These are phyloP conservation scores for Dynastes tityus DNA, from an alignment of 2,888 invertebrate genomes.

Conservation along the genomic window DNA sequence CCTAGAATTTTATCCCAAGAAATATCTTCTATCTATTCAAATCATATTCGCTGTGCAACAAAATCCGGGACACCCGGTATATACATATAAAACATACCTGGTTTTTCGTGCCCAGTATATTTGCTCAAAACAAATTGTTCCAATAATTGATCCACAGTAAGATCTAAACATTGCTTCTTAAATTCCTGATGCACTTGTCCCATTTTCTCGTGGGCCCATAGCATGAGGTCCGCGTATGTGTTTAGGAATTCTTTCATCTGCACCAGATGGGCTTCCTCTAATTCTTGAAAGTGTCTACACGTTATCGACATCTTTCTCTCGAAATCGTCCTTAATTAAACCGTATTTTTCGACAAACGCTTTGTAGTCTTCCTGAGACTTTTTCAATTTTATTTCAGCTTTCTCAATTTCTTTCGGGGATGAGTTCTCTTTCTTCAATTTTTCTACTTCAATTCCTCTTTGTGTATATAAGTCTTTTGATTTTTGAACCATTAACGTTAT, in stretches of 20 bases:
- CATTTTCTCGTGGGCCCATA: conserved; percentile 91
- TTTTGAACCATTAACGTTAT: conserved; percentile 91
- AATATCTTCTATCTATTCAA: no score
- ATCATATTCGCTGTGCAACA: no score
- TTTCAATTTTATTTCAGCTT: conserved; percentile 91
- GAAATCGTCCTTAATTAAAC: conserved; percentile 91
- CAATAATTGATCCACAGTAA: conserved; percentile 93
- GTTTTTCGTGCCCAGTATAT: conserved; percentile 94
- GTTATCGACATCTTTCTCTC: conserved; percentile 96
- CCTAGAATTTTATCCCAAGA: no score
- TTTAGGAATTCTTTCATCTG: conserved; percentile 97
- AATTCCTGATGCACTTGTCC: conserved; percentile 96
- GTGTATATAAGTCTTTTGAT: conserved; percentile 92
- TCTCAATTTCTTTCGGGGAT: conserved; percentile 93
- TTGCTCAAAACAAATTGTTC: conserved; percentile 94
- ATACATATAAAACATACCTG: conserved; percentile 74
- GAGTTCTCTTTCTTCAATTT: conserved; percentile 92
- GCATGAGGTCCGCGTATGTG: conserved; percentile 88
- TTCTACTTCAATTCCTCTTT: conserved; percentile 90
- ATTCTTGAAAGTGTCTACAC: conserved; percentile 95
- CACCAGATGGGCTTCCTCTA: conserved; percentile 92
- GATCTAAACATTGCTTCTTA: conserved; percentile 90
- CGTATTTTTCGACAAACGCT: conserved; percentile 92
- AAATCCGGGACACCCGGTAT: no score
- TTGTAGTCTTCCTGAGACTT: conserved; percentile 97